Base-by-base conservation (phyloP, 2,113 vertebrate genomes). In the Halichoerus grypus region DNA sequence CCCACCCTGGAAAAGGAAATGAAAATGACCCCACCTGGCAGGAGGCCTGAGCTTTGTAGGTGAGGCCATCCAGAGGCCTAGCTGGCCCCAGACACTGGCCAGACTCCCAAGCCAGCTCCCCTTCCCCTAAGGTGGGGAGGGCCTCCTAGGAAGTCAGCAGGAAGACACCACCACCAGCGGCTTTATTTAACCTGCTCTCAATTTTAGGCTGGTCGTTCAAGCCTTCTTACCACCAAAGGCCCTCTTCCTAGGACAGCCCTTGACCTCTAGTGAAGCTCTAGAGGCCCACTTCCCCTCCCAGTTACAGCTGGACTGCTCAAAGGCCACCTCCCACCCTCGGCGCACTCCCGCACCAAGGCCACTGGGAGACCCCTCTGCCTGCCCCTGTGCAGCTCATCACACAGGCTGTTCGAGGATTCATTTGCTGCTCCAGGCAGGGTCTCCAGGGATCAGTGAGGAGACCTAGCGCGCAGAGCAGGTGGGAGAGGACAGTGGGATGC, bases 401-500 rank as follows among this genome's bases (percentile, higher is more conserved):
- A 7, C 31, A 15, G 42, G 39, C 6, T 53, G 1, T 13, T 7
- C 57, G 3, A 24, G 63, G 42, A 14, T 15, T 7, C 21, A 36
- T 24, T 39, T 24, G 28, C 61, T 55, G 9, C 61, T 83, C 53
- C 55, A 18, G 4, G n/a, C 36, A 63, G 71, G 24, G 26, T 15
- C 10, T 61, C n/a, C 53, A 42, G 57, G 36, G 39, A 36, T 2
- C 49, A 57, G 36, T 0, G 6, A 33, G 51, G 31, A 26, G 57
- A 22, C 18, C 26, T 9, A 15, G 14, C 0, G 1, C 7, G 53
- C 51, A 55, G 14, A n/a, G 22, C 7, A 18, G 13, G 1, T 3
- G n/a, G 77, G n/a, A 19, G 77, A 49, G 31, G 31, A 42, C 4
- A 9, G 11, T 5, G 26, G 21, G 22, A 22, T 3, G 15, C 16